These are phyloP conservation scores for Macrosoma leucophasiata DNA, from an alignment of 2,888 invertebrate genomes.

Conservation along the genomic window DNA sequence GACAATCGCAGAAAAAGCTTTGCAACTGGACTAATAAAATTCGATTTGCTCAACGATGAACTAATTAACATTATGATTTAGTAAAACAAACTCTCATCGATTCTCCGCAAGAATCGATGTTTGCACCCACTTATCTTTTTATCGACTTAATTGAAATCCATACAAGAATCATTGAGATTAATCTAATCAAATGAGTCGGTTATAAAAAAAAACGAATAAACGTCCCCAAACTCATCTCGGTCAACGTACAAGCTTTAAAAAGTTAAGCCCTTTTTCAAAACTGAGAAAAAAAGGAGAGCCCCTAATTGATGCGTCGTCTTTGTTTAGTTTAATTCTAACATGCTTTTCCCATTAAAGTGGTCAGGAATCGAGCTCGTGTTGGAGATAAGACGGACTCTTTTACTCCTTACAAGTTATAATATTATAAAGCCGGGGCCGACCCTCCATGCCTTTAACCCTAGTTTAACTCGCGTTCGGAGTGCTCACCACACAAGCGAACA, in stretches of 20 bases:
- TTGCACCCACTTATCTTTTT: slow-evolving; percentile 59
- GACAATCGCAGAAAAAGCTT: too few relatives aligned
- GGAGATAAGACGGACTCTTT: slow-evolving; percentile 71
- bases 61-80: too few relatives aligned
- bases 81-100: too few relatives aligned
- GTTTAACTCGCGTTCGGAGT: slow-evolving; percentile 51
- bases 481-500: slow-evolving; percentile 49
- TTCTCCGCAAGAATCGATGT: too few relatives aligned
- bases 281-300: slow-evolving; percentile 50
- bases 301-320: slow-evolving; percentile 77
- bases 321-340: slow-evolving; percentile 77
- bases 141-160: slow-evolving; percentile 66
- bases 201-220: slow-evolving; percentile 67
- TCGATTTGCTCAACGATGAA: too few relatives aligned
- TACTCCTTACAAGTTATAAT: slow-evolving; percentile 73
- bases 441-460: slow-evolving; percentile 52
- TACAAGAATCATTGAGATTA: slow-evolving; percentile 69
- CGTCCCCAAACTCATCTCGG: slow-evolving; percentile 51
- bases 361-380: slow-evolving; percentile 66
- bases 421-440: slow-evolving; percentile 56
- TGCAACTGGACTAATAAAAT: too few relatives aligned
- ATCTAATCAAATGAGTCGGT: slow-evolving; percentile 68
- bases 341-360: slow-evolving; percentile 77
- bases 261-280: slow-evolving; percentile 63
- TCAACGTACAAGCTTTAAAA: slow-evolving; percentile 66